These are phyloP conservation scores for Myotis myotis DNA, from an alignment of 2,797 vertebrate species.

Conservation along the genomic window DNA sequence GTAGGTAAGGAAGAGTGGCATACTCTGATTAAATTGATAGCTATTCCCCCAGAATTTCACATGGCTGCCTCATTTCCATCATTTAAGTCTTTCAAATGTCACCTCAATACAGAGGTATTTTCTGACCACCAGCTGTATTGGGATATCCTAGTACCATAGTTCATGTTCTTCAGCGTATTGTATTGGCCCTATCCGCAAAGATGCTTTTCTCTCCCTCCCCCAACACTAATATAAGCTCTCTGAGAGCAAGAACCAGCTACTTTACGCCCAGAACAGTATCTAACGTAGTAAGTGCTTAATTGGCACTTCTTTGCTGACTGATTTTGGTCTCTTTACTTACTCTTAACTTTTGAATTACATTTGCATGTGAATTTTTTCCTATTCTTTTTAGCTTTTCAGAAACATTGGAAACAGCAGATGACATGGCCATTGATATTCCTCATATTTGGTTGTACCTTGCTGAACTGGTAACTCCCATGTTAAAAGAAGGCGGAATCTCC, in stretches of 20 bases:
- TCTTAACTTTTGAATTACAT: slow-evolving; percentile 51
- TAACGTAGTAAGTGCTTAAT: neutral
- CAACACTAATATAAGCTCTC: neutral
- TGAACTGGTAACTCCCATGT: slow-evolving; percentile 93
- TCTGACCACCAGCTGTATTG: neutral
- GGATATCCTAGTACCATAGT: neutral
- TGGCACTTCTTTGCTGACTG: neutral
- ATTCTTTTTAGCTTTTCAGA: slow-evolving; percentile 87
- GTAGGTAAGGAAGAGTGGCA: no score
- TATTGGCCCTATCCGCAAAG: neutral
- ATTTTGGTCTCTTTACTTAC: neutral
- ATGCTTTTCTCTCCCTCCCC: neutral
- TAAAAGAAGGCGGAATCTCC: slow-evolving; percentile 96
- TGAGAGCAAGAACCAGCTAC: neutral
- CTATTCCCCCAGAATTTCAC: neutral
- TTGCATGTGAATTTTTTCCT: slow-evolving; percentile 20
- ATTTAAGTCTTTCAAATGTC: neutral
- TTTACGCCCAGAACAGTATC: neutral
- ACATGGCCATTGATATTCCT: slow-evolving; percentile 99
- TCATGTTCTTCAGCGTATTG: neutral
- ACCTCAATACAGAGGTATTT: neutral
- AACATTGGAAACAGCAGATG: slow-evolving; percentile 95
- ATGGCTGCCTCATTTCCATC: neutral
- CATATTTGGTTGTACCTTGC: slow-evolving; percentile 98
- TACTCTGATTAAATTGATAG: neutral